Conservation (phyloP, 2,888 invertebrate species). For the Flexamia atlantica region DNA sequence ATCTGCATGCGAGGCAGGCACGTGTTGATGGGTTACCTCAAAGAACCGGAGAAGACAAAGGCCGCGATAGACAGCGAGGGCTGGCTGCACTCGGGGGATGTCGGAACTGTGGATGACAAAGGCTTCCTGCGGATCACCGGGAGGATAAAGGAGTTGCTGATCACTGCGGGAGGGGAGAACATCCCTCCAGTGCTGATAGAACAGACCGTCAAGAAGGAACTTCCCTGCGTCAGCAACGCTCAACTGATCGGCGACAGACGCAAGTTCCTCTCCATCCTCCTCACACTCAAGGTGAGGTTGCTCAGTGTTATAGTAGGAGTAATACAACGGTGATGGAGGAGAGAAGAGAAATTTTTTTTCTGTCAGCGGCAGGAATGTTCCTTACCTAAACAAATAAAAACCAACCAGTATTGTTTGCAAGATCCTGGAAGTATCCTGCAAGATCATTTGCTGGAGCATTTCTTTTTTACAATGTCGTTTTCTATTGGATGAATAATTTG, state of each 20-base stretch:
- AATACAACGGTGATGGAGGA: too few relatives aligned
- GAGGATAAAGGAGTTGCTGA: constrained; percentile 84
- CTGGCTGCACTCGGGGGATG: constrained; percentile 93
- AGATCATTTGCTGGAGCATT: too few relatives aligned
- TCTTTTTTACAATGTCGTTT: too few relatives aligned
- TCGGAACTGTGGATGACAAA: constrained; percentile 87
- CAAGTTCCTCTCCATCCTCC: too few relatives aligned
- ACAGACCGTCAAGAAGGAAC: constrained; percentile 85
- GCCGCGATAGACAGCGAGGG: constrained; percentile 88
- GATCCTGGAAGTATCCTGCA: too few relatives aligned
- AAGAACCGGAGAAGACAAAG: constrained; percentile 85
- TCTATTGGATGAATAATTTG: too few relatives aligned
- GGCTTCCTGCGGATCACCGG: constrained; percentile 89
- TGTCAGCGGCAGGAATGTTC: too few relatives aligned
- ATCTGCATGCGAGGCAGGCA: constrained; percentile 91
- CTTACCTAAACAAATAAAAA: too few relatives aligned
- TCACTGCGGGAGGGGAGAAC: constrained; percentile 97
- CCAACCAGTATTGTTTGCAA: too few relatives aligned
- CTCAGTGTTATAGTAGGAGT: too few relatives aligned
- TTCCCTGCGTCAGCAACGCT: constrained; percentile 88
- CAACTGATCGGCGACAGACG: constrained; percentile 77
- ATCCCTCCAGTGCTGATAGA: constrained; percentile 93
- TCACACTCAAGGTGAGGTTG: constrained; percentile 68
- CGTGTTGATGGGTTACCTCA: constrained; percentile 94
- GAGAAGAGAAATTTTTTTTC: too few relatives aligned